Evolutionary conservation across 2,797 vertebrate genomes (phyloP), one percentile per base, ranked within the genome.

Genomic region (Semotilus atromaculatus): DNA sequence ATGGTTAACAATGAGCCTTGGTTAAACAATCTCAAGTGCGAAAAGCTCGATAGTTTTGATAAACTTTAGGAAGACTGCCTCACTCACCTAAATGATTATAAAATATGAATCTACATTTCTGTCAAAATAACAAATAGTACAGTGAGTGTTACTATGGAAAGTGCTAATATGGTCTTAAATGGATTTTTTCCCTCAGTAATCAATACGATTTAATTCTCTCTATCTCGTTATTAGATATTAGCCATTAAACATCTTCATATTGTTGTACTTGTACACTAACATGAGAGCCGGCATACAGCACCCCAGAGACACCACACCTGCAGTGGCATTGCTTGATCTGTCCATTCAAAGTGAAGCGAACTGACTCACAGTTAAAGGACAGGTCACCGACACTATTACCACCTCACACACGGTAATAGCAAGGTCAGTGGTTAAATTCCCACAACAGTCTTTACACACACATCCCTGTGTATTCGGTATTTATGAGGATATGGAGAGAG

Each of bases 391-490:
- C 70, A 80, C 40, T n/a, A 18, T 80, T 60, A 53, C 64, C 53
- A 85, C 84, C 73, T 81, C 48, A 81, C 58, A 88, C 75, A 66
- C 0, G n/a, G 48, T 31, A 70, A 81, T 34, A 60, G 29, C 31
- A 45, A 68, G 31, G 79, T 38, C 43, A 23, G 13, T 58, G 2
- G 60, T 31, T 80, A 48, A 31, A 67, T 67, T 80, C 21, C 53
- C 36, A 29, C 0, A 8, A 60, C 26, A 29, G 18, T 19, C 34
- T 29, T 40, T 26, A 45, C 34, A 75, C 19, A 34, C 58, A 80
- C 26, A 34, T 23, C 19, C 29, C 43, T 23, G 19, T 36, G 26
- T 21, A 66, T 66, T 48, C 45, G 26, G 11, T 14, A 79, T 66
- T 48, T 79, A 29, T 53, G 3, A 34, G 4, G 6, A 23, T 26